phyloP scores from a whole-genome alignment of 2,888 invertebrate species.

The Encarsia formosa region DNA sequence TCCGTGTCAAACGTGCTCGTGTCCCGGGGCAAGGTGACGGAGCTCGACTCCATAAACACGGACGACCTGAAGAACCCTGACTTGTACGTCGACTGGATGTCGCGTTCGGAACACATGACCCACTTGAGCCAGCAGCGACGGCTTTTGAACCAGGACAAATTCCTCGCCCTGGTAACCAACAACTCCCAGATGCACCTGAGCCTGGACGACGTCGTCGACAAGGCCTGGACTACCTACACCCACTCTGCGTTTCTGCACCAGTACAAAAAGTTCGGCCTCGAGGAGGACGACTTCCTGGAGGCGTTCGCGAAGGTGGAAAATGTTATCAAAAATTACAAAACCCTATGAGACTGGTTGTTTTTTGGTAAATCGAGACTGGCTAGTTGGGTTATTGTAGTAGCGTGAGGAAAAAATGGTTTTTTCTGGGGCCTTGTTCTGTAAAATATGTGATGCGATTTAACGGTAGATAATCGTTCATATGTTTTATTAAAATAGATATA shows the following conservation, averaged over 20 bases:
- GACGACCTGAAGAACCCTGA: conserved; percentile 43
- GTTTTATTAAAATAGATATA: too few species aligned
- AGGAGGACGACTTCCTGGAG: conserved; percentile 52
- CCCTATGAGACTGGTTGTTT: conserved; percentile 32
- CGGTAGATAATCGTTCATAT: too few species aligned
- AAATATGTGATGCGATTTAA: too few species aligned
- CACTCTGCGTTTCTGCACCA: conserved; percentile 55
- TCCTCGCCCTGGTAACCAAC: conserved; percentile 51
- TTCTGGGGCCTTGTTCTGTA: too few species aligned
- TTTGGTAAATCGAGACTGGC: too few species aligned
- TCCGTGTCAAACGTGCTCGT: conserved; percentile 49
- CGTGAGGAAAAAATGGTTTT: too few species aligned
- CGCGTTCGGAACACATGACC: conserved; percentile 40
- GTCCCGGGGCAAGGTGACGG: conserved; percentile 44
- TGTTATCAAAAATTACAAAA: conserved; percentile 51
- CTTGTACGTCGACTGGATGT: conserved; percentile 50
- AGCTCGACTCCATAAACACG: conserved; percentile 34
- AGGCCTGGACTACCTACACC: conserved; percentile 53
- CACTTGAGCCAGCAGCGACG: conserved; percentile 48
- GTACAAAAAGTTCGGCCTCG: conserved; percentile 52
- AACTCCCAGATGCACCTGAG: conserved; percentile 48
- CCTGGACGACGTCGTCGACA: conserved; percentile 48
- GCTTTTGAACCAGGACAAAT: conserved; percentile 50
- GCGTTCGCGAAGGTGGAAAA: conserved; percentile 54
- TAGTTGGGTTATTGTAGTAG: too few species aligned